These are phyloP conservation scores for Anas acuta DNA, from an alignment of 2,797 vertebrate species.

Conservation along the genomic window DNA sequence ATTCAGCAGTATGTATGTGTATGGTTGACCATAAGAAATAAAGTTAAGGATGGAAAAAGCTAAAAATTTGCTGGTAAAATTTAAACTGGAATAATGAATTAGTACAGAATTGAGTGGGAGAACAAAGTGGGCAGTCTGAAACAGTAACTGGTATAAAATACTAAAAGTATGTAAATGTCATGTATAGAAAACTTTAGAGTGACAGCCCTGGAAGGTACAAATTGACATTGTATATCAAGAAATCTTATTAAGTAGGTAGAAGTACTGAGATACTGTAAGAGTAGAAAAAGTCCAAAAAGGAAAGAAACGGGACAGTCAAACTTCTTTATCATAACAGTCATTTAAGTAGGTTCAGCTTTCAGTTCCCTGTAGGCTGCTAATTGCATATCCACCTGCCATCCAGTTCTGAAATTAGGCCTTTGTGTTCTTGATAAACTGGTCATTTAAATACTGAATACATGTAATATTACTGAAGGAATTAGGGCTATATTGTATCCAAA, in stretches of 20 bases:
- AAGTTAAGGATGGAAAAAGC: background rate
- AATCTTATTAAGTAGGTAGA: background rate
- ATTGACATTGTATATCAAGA: background rate
- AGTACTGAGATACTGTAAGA: background rate
- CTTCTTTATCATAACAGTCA: background rate
- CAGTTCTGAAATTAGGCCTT: slow-evolving; percentile 49
- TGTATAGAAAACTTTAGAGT: background rate
- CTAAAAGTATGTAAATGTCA: background rate
- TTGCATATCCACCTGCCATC: background rate
- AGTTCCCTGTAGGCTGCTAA: slow-evolving; percentile 16
- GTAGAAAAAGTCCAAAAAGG: background rate
- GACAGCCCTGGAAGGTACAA: background rate
- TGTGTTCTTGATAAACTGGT: slow-evolving; percentile 30
- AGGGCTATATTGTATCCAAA: background rate
- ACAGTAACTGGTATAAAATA: background rate
- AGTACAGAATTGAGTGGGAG: background rate
- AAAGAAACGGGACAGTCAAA: slow-evolving; percentile 24
- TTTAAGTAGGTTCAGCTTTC: slow-evolving; percentile 13
- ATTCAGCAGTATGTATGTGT: background rate
- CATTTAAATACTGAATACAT: background rate
- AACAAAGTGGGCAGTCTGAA: background rate
- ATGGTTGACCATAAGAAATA: background rate
- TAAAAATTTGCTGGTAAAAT: background rate
- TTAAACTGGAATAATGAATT: background rate
- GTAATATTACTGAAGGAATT: background rate